Conservation (phyloP, 2,113 vertebrate genomes). For the Clarias magur region DNA sequence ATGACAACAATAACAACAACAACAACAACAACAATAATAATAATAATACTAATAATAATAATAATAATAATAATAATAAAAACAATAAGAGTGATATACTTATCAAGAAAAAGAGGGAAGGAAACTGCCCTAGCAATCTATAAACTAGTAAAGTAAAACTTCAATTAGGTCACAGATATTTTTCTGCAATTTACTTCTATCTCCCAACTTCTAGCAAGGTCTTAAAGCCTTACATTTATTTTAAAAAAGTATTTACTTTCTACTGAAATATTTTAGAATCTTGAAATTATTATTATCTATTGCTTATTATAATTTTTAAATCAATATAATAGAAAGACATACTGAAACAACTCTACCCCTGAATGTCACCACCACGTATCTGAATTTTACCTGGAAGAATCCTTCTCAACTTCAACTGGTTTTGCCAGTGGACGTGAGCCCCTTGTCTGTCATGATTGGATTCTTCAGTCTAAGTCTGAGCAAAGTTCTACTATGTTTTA, state of each 20-base stretch:
- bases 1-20: not conserved
- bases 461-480: constrained; percentile 46
- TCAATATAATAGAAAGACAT: constrained; percentile 3
- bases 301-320: not conserved
- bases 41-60: too few relatives aligned
- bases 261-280: not conserved
- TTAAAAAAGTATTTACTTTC: not conserved
- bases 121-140: not conserved
- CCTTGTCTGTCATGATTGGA: constrained; percentile 46
- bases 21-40: too few relatives aligned
- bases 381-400: not conserved
- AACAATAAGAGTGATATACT: too few relatives aligned
- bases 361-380: not conserved
- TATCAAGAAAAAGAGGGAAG: not conserved
- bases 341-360: not conserved
- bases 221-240: not conserved
- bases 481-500: constrained; percentile 63
- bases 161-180: not conserved
- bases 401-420: rapidly evolving
- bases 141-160: not conserved
- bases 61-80: too few relatives aligned
- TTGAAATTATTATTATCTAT: not conserved
- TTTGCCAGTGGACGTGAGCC: constrained; percentile 33
- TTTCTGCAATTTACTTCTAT: not conserved
- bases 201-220: not conserved